Base-by-base conservation (phyloP, 92 coral and sea anemone genomes). In the Nematostella vectensis region DNA sequence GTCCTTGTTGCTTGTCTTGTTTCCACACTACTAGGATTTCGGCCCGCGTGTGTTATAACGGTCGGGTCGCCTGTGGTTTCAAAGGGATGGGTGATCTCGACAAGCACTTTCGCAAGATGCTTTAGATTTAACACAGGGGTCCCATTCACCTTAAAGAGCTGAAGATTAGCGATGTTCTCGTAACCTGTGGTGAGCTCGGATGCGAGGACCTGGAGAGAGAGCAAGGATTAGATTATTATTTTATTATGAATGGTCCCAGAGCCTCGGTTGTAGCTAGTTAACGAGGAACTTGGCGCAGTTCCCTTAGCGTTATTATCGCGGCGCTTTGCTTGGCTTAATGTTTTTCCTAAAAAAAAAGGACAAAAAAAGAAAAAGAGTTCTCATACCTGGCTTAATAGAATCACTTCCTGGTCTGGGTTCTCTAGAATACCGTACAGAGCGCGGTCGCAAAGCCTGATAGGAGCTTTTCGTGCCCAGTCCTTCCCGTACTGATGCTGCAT, bases 381-480 rank as follows among this genome's bases (percentile, higher is more conserved):
- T n/a, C n/a, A n/a, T n/a, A 78, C 94, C 88, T 85, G 94, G 55
- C 94, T 85, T 8, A 85, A 76, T 15, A 85, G 65, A 27, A 85
- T 71, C 1, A 85, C 94, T 70, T 85, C 94, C 54, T 85, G 88
- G n/a, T 76, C 83, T 16, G 87, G 77, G 44, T 85, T 74, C 53
- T 85, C 77, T 69, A 85, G 52, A 17, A 80, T 55, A 22, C 94
- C 94, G 47, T 85, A 85, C 52, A 85, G 47, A 25, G 71, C 94
- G 38, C 88, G 88, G 48, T 85, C 94, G 61, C 94, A 85, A 28
- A 85, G 94, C 55, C 94, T 70, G 48, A 85, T 85, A 60, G 94
- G 94, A 33, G 88, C 94, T 50, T 85, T 85, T 74, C 94, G 80
- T 39, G 94, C 94, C 94, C 94, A 85, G 88, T 85, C 94, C 69